These are phyloP conservation scores for Aporrectodea caliginosa DNA, from an alignment of 1,140 invertebrate species.

Conservation along the genomic window DNA sequence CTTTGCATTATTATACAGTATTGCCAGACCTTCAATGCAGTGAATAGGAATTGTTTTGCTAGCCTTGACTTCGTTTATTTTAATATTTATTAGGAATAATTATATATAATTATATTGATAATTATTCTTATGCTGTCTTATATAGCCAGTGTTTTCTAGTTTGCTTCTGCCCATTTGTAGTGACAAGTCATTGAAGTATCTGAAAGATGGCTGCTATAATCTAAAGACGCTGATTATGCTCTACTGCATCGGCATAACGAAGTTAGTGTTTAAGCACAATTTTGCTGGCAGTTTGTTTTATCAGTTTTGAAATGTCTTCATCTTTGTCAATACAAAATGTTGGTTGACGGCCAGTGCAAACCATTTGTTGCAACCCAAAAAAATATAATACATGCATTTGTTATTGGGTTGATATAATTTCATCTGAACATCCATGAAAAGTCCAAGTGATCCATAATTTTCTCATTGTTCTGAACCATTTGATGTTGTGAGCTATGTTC, in stretches of 20 bases:
- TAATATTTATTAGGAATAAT: not conserved
- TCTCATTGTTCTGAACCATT: no score
- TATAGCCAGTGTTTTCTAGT: not conserved
- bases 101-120: not conserved
- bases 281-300: no score
- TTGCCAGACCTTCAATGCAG: no score
- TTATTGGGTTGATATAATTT: no score
- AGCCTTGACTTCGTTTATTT: not conserved
- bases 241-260: constrained; percentile 52
- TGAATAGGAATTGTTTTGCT: not conserved
- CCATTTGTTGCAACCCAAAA: no score
- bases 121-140: not conserved
- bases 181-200: constrained; percentile 54
- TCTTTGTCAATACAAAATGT: no score
- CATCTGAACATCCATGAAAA: no score
- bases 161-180: constrained; percentile 33
- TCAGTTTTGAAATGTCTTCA: no score
- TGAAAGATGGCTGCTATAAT: constrained; percentile 53
- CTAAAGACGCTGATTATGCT: constrained; percentile 46
- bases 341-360: no score
- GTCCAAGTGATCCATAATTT: not conserved
- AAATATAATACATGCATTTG: no score
- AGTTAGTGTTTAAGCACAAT: constrained; percentile 49
- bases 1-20: no score
- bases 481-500: no score